A percentile compares a stretch with the other conserved stretches of the same genome.
These are phyloP conservation scores for Erebia epiphron DNA, from an alignment of 2,888 invertebrate species.

Conservation along the genomic window DNA sequence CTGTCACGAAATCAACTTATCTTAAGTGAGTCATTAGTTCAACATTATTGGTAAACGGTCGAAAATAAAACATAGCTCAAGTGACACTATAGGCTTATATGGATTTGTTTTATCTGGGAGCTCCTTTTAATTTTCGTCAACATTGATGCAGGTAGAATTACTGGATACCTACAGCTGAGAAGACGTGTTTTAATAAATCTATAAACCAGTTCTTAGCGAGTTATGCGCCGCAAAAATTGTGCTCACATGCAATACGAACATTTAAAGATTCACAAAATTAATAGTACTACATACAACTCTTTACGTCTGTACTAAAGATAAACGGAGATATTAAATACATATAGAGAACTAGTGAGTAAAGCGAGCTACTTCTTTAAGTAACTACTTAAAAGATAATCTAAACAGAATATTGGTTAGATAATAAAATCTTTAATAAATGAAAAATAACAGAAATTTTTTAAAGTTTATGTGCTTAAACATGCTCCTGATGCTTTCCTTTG, in stretches of 20 bases:
- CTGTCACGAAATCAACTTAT: conserved; percentile 31
- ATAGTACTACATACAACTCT: too few species aligned
- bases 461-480: too few species aligned
- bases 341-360: background rate
- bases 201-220: background rate
- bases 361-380: too few species aligned
- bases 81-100: conserved; percentile 19
- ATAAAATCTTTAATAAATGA: too few species aligned
- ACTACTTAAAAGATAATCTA: too few species aligned
- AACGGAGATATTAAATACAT: background rate
- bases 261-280: background rate
- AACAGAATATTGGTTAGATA: too few species aligned
- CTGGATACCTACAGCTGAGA: background rate
- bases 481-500: background rate
- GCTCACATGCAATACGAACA: background rate
- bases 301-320: background rate
- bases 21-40: conserved; percentile 33
- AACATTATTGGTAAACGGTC: conserved; percentile 32
- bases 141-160: background rate
- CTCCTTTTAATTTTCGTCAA: background rate
- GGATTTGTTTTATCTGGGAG: conserved; percentile 14
- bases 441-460: too few species aligned
- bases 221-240: background rate
- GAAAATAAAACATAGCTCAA: conserved; percentile 28
- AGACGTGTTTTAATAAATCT: background rate